Base-by-base conservation (phyloP, 2,797 vertebrate genomes). In the Neosilurus hyrtlii region DNA sequence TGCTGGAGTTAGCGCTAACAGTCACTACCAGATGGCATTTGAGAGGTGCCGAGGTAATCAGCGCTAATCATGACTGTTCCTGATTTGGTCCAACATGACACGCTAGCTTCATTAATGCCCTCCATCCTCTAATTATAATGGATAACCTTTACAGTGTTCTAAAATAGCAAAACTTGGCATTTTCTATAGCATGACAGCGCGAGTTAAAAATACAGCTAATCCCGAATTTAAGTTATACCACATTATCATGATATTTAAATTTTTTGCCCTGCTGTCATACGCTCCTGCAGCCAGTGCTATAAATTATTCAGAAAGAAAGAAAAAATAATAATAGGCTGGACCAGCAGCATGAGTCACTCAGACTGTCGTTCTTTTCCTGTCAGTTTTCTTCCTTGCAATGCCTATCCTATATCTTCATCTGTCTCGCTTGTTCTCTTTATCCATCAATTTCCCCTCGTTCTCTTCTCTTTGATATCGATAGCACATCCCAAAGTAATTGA, bases 261-360 rank as follows among this genome's bases (percentile, higher is more conserved):
- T 16, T 61, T 61, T 43, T 4, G 1, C 12, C 71, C 54, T 6
- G 57, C 35, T 77, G 26, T 63, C 59, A 6, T 76, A 71, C 2
- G 52, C 56, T 86, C 70, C 68, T 80, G 80, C 72, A 76, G 84
- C 56, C 78, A 61, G 72, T 61, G 67, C 68, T 81, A 92, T 94
- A 91, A 95, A 95, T 94, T 93, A 94, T 94, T 94, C 89, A 95
- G 89, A 89, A 90, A 89, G 90, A 91, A 94, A 94, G 92, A 93
- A 94, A 94, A 93, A 89, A 71, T 37, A 4, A 56, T 26, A 65
- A 65, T 9, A 67, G 26, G 66, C 77, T 51, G 77, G 66, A 72
- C 73, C 30, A 75, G 73, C 2, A 37, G 26, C 30, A 57, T 59
- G 78, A 78, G 37, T 78, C 75, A 78, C n/a, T 18, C 9, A 9